Percentiles rank a stretch among this genome's conserved stretches.
Evolutionary conservation across 92 coral and sea anemone species (phyloP).

Genomic region (Epizoanthus illoricatus): DNA sequence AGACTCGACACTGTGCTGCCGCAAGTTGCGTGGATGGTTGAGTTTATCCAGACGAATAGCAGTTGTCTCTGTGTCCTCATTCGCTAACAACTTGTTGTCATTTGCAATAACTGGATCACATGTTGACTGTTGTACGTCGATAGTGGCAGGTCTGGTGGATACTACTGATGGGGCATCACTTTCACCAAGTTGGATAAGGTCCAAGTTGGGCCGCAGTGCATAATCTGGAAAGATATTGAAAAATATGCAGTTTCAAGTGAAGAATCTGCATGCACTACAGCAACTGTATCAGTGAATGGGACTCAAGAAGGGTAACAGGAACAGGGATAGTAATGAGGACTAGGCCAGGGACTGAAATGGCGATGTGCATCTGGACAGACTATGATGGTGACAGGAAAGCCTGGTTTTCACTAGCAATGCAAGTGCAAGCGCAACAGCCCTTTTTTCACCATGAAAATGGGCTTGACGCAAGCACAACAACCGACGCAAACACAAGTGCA

Average conservation of each 20-base stretch:
- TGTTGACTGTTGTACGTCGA: background rate
- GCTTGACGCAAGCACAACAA: too few relatives aligned
- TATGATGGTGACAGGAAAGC: too few relatives aligned
- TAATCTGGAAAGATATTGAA: constrained; percentile 11
- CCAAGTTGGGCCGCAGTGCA: constrained; percentile 23
- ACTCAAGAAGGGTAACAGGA: too few relatives aligned
- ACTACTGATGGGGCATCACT: background rate
- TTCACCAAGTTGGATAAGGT: constrained; percentile 49
- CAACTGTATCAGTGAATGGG: too few relatives aligned
- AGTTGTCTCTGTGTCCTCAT: background rate
- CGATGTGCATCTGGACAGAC: background rate
- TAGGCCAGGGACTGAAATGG: background rate
- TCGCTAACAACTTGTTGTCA: background rate
- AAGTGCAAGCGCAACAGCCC: too few relatives aligned
- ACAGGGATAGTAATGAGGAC: too few relatives aligned
- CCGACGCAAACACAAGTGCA: too few relatives aligned
- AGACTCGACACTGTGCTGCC: constrained; percentile 78
- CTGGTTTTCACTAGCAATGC: too few relatives aligned
- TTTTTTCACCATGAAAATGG: too few relatives aligned
- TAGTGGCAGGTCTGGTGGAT: background rate
- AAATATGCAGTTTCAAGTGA: background rate
- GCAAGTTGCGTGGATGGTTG: constrained; percentile 25
- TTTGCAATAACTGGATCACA: too few relatives aligned
- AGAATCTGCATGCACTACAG: too few relatives aligned
- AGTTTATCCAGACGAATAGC: constrained; percentile 1